A percentile compares a stretch with the other conserved stretches of the same genome.
Evolutionary conservation across 2,113 vertebrate species (phyloP).

Genomic region (Peromyscus maniculatus): DNA sequence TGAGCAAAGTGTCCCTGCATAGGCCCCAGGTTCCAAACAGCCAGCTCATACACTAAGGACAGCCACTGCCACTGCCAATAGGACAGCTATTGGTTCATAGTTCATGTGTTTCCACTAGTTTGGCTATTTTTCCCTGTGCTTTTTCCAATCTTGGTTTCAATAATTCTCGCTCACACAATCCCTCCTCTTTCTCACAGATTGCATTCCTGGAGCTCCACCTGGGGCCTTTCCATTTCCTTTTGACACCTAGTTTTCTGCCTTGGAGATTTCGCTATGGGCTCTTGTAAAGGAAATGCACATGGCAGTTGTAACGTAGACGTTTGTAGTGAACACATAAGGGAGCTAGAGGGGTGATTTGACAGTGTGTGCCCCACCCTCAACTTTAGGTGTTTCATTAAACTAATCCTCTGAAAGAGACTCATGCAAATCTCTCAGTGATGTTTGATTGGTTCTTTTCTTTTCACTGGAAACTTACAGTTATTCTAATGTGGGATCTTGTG

Average conservation of each 20-base stretch:
- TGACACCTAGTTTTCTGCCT: not conserved
- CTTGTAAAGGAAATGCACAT: not conserved
- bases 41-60: too few species aligned
- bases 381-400: not conserved
- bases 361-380: not conserved
- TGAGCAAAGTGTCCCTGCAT: too few species aligned
- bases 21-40: too few species aligned
- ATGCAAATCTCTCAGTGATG: not conserved
- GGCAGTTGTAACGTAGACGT: not conserved
- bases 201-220: too few species aligned
- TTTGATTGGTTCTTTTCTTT: not conserved
- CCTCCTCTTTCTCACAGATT: too few species aligned
- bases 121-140: too few species aligned
- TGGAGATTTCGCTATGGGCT: not conserved
- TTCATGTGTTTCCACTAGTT: too few species aligned
- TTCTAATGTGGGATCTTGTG: not conserved
- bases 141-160: too few species aligned
- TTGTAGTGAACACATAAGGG: not conserved
- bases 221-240: not conserved
- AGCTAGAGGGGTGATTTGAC: not conserved
- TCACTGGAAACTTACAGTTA: not conserved
- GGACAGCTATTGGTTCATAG: too few species aligned
- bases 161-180: too few species aligned
- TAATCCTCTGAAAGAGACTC: not conserved
- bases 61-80: too few species aligned